Percentiles rank a stretch among this genome's conserved stretches.
These are phyloP conservation scores for Ferrisia virgata DNA, from an alignment of 2,888 invertebrate species.

Conservation along the genomic window DNA sequence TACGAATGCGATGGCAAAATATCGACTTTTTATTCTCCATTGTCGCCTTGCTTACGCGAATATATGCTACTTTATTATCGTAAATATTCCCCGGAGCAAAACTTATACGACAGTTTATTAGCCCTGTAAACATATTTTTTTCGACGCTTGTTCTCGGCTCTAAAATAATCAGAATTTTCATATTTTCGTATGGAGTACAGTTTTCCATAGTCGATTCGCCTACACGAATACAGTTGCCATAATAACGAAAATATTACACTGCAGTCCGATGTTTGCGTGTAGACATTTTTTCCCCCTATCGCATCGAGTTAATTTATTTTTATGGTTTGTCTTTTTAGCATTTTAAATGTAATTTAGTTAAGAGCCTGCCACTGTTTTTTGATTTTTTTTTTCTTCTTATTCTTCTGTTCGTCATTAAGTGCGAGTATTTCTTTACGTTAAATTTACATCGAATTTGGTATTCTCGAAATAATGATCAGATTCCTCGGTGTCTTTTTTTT, in stretches of 20 bases:
- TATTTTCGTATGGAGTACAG: neutral
- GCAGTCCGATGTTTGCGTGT: neutral
- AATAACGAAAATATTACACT: neutral
- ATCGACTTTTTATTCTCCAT: neutral
- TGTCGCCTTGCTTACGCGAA: neutral
- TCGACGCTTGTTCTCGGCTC: neutral
- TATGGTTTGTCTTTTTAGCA: neutral
- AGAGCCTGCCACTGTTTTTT: neutral
- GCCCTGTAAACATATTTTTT: neutral
- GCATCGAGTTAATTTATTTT: neutral
- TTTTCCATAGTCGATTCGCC: neutral
- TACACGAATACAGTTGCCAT: neutral
- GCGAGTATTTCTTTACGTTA: no score
- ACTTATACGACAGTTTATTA: neutral
- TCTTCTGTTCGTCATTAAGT: no score
- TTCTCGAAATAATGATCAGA: no score
- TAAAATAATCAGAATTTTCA: neutral
- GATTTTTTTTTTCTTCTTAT: neutral
- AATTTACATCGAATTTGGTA: no score
- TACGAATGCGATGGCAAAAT: neutral
- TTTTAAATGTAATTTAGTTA: slow-evolving; percentile 1
- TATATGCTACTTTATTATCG: neutral
- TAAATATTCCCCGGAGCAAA: neutral
- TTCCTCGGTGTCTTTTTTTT: no score
- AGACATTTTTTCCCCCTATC: neutral